Evolutionary conservation across 2,113 vertebrate species (phyloP).

Genomic region (Pachyramphus minor): DNA sequence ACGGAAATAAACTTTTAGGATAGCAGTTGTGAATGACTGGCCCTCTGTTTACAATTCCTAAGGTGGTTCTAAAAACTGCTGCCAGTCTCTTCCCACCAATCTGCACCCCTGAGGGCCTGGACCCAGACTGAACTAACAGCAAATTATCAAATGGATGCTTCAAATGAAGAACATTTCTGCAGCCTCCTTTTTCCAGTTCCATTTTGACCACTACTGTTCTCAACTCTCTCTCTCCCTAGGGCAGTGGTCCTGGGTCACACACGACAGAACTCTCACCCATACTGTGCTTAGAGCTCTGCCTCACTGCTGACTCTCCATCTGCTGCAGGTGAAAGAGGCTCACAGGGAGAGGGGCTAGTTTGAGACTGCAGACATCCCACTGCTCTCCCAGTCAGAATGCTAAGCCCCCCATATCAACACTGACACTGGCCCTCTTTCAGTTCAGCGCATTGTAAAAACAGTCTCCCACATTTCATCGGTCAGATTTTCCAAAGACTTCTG

Average conservation of each 20-base stretch:
- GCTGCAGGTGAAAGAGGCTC: background rate
- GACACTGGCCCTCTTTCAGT: background rate
- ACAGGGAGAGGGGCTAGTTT: background rate
- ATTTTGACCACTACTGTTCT: background rate
- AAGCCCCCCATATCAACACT: background rate
- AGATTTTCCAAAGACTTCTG: background rate
- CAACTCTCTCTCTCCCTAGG: background rate
- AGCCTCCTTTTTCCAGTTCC: background rate
- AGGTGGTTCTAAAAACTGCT: background rate
- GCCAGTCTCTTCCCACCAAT: background rate
- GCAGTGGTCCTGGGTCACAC: background rate
- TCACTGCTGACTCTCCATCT: background rate
- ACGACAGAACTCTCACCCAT: background rate
- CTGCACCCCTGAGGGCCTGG: fast-evolving
- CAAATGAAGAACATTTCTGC: background rate
- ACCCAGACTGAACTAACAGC: background rate
- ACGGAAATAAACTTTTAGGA: background rate
- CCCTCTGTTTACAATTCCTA: background rate
- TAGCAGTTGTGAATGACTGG: background rate
- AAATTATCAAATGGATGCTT: background rate
- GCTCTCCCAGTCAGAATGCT: background rate
- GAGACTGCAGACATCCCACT: background rate
- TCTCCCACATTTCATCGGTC: background rate
- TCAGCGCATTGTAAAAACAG: background rate
- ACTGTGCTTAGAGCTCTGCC: background rate